phyloP scores from a whole-genome alignment of 2,888 invertebrate genomes.

The Pegoplata infirma region DNA sequence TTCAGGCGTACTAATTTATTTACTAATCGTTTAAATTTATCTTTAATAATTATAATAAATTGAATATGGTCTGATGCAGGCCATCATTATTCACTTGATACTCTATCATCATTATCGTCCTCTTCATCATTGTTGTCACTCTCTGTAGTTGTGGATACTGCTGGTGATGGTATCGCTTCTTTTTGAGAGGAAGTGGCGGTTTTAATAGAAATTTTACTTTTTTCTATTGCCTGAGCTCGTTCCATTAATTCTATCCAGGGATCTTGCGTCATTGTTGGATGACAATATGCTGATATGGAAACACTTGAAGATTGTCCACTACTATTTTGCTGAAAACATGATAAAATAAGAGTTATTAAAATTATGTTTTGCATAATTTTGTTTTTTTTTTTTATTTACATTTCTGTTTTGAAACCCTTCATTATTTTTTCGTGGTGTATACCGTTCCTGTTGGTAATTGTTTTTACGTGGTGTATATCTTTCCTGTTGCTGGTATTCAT shows the following conservation, averaged over 20 bases:
- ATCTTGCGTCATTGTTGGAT: conserved; percentile 75
- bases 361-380: neutral
- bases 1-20: neutral
- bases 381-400: neutral
- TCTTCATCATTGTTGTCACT: no score
- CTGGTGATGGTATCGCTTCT: neutral
- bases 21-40: neutral
- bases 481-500: neutral
- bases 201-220: conserved; percentile 63
- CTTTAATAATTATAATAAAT: neutral
- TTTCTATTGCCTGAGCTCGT: conserved; percentile 69
- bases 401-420: conserved; percentile 5
- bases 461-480: conserved; percentile 3
- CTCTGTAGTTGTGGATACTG: neutral
- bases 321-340: conserved; percentile 14
- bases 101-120: neutral
- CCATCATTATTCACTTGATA: neutral
- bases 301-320: neutral
- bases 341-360: neutral
- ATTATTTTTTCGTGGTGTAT: neutral
- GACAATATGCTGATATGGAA: conserved; percentile 67
- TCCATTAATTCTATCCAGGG: conserved; percentile 74
- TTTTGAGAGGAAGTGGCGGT: neutral
- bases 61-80: neutral
- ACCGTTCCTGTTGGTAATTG: neutral